Percentiles rank a stretch among this genome's conserved stretches.
Evolutionary conservation across 2,113 vertebrate species (phyloP).

Genomic region (Pelecanus crispus): DNA sequence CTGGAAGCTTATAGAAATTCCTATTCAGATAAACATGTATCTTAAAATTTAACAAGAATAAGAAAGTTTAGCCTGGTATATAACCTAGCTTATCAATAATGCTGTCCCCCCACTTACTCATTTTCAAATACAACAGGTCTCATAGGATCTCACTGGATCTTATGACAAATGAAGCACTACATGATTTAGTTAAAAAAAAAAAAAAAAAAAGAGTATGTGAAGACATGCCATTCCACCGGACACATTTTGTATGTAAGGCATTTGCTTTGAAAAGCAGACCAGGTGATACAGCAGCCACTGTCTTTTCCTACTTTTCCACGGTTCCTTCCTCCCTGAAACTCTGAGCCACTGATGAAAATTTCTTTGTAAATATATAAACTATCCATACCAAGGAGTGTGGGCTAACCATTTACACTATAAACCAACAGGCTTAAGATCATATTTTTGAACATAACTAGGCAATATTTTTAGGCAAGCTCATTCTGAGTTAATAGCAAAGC

Average conservation of each 20-base stretch:
- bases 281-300: background rate
- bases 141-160: background rate
- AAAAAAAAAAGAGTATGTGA: background rate
- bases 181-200: background rate
- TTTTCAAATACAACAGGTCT: background rate
- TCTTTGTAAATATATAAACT: background rate
- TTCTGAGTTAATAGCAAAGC: background rate
- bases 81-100: background rate
- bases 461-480: background rate
- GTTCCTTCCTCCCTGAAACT: background rate
- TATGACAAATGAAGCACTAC: background rate
- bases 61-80: background rate
- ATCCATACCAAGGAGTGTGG: background rate
- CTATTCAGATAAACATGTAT: background rate
- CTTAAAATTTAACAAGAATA: background rate
- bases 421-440: background rate
- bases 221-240: background rate
- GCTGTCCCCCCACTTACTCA: background rate
- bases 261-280: background rate
- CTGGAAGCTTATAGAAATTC: background rate
- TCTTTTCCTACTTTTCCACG: background rate
- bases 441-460: background rate
- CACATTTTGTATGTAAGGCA: background rate
- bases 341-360: background rate
- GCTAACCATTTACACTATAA: background rate